Base-by-base conservation (phyloP, 1,140 invertebrate species). In the Diorhabda sublineata region DNA sequence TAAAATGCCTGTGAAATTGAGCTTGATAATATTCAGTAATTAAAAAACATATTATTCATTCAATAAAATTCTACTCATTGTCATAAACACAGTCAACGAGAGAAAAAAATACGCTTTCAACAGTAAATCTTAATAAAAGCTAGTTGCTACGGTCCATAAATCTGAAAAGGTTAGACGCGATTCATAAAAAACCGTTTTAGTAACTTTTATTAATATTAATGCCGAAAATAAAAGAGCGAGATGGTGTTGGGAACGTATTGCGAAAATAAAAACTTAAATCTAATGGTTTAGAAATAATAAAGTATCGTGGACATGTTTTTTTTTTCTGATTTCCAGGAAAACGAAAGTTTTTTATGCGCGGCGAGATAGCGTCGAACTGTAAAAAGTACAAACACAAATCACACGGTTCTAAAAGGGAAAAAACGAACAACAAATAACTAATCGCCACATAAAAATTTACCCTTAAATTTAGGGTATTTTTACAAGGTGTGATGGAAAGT, bases 131-230 rank as follows among this genome's bases (percentile, higher is more conserved):
- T 52, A 52, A 52, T 52, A 52, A 52, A 52, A 6, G 47, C 47
- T 52, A 52, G 47, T 52, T 52, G 47, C 47, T 52, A 52, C 47
- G 47, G 47, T n/a, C 47, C 47, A 52, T 52, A 52, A 52, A 52
- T 52, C 47, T n/a, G 47, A n/a, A 52, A 52, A 52, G 47, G 47
- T 52, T 52, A 52, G 47, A n/a, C 47, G 47, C 47, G 47, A 52
- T 52, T 52, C 47, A 52, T 52, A 52, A 52, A 52, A 52, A 52
- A 52, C 6, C 47, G 47, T 52, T 52, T 52, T 52, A 52, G 6
- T 52, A 52, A 52, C 47, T 52, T 52, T 52, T 52, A 52, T 52
- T 52, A 52, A 52, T 52, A 52, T 52, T 52, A 52, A 52, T 52
- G 47, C 47, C 47, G 6, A n/a, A n/a, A 52, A 52, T 52, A 52